Conservation (phyloP, 2,888 invertebrate species). For the Drosophila setosimentum region DNA sequence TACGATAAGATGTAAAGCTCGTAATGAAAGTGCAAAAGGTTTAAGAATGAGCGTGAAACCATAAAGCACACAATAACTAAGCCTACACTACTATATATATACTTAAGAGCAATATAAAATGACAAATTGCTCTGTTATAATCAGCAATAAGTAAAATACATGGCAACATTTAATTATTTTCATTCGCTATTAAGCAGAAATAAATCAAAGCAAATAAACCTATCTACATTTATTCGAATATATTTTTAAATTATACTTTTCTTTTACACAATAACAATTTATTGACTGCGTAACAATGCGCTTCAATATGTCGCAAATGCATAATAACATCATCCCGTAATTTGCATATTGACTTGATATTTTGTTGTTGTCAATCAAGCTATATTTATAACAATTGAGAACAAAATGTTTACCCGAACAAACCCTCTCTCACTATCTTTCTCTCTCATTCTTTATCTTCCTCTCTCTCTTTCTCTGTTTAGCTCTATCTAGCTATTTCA, state of each 20-base stretch:
- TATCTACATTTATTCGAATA: background rate
- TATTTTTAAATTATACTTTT: background rate
- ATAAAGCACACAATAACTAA: background rate
- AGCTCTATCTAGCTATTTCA: background rate
- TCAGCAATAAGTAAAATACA: background rate
- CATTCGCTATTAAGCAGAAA: background rate
- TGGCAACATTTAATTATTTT: no score
- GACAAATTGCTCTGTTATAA: no score
- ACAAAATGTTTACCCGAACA: background rate
- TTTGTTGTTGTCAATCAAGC: background rate
- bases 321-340: background rate
- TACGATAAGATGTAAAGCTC: slow-evolving; percentile 87
- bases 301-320: background rate
- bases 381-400: background rate
- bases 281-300: background rate
- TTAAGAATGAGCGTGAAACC: no score
- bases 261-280: background rate
- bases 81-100: background rate
- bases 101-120: background rate
- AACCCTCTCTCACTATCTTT: background rate
- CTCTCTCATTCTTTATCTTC: background rate
- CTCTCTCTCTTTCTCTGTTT: background rate
- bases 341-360: background rate
- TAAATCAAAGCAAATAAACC: background rate
- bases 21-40: no score